Evolutionary conservation across 1,140 invertebrate genomes (phyloP), one percentile per base, ranked within the genome.

Genomic region (Rhopalosiphum maidis): DNA sequence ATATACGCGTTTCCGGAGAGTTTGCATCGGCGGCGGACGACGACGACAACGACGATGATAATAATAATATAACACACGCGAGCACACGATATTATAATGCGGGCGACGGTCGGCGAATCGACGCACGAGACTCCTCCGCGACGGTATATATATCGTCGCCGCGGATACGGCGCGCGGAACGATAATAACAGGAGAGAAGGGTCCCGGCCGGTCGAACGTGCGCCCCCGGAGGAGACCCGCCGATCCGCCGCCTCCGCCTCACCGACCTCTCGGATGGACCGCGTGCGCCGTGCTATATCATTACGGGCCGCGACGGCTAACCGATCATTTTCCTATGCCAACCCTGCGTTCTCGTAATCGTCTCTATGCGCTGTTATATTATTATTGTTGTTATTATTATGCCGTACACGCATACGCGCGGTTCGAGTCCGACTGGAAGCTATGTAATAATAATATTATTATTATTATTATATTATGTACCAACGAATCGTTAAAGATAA

Each of bases 101-200:
- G 8, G 35, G n/a, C 35, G 35, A 35, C 60, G 55, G 30, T 91
- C 90, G 68, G 77, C 60, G 48, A 60, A 51, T 41, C 55, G 37
- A 9, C 41, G 37, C 9, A 6, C 55, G 90, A 46, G 55, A 23
- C 11, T 11, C 9, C 15, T 51, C 15, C 15, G 48, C 48, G 48
- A 51, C 15, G 15, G 15, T 18, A 46, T 7, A 11, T 46, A 46
- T 51, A 18, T 51, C 15, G 48, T 51, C 9, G 9, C 30, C 55
- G 30, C 43, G 22, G 6, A 22, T 8, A 6, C 21, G 9, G n/a
- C 87, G 87, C 86, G 48, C 35, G 51, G 35, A 89, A 54, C 35
- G 51, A 89, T 89, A 83, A 92, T 92, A n/a, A 92, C 46, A 83
- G 91, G 91, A 92, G 60, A 88, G 21, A 51, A 87, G 85, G 85